Evolutionary conservation across 2,113 vertebrate species (phyloP).

Genomic region (Puffinus mauretanicus): DNA sequence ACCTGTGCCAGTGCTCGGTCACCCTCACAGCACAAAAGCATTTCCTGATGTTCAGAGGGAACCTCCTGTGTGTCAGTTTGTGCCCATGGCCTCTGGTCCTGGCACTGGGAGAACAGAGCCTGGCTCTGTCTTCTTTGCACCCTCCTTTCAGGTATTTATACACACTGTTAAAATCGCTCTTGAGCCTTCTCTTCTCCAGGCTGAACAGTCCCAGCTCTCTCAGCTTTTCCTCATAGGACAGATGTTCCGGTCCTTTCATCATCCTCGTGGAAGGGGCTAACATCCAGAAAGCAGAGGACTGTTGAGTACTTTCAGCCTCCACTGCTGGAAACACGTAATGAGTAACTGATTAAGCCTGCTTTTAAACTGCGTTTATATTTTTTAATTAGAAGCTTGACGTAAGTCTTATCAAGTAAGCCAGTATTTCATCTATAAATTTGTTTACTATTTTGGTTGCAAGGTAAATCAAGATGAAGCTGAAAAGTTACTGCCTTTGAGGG

Average conservation of each 20-base stretch:
- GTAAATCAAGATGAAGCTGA: neutral
- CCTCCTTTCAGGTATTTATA: neutral
- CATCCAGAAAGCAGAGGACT: neutral
- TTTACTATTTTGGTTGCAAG: neutral
- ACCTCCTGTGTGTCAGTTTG: neutral
- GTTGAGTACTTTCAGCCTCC: neutral
- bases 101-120: neutral
- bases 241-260: neutral
- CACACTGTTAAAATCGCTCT: neutral
- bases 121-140: neutral
- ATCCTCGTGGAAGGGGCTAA: neutral
- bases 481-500: neutral
- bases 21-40: fast-evolving
- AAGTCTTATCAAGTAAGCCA: neutral
- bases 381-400: neutral
- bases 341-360: neutral
- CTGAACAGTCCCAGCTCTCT: neutral
- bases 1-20: neutral
- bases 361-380: neutral
- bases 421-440: neutral
- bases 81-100: neutral
- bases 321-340: neutral
- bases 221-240: neutral
- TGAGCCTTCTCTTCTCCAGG: neutral
- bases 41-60: neutral